Evolutionary conservation across 2,113 vertebrate genomes (phyloP), one percentile per base, ranked within the genome.

Genomic region (Siniperca knerii): DNA sequence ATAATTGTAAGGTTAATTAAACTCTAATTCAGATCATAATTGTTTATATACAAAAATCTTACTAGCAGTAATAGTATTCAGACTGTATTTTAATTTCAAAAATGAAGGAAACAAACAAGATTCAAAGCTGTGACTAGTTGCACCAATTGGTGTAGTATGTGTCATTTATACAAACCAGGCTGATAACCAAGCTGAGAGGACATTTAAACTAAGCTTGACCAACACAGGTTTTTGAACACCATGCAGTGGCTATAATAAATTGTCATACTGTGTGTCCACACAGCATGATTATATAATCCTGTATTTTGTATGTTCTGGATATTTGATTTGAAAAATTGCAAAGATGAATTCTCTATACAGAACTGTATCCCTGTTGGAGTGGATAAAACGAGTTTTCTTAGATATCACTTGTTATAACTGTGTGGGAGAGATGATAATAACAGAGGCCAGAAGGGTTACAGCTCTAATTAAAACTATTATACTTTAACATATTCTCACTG

Each of bases 391-490:
- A 13, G 15, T 76, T 79, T 72, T 33, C 64, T 55, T 46, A 23
- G 33, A 79, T 33, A 76, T 52, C 42, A 65, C 54, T 75, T 75
- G 40, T 60, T 84, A 82, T 15, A 37, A 73, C 15, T 42, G 48
- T 82, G 78, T 80, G 79, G 85, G 79, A 85, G 67, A 85, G 55
- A 68, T 68, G 68, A 70, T 62, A 79, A 77, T 70, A 80, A 85
- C 78, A 73, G 66, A 73, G 62, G 71, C 44, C 25, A 85, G 8
- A 21, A 55, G 15, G 77, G 64, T 54, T 61, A 74, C 20, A 6
- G 74, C 46, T 78, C 70, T 60, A 61, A 84, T n/a, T 57, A 50
- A 74, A 77, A 70, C 55, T 29, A 57, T 65, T 65, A 69, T 21
- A 62, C 40, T 57, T 61, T 4, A 81, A 65, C 67, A 67, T 74